Percentiles rank a stretch among this genome's conserved stretches.
phyloP scores from a whole-genome alignment of 92 coral and sea anemone species.

The Pocillopora meandrina region DNA sequence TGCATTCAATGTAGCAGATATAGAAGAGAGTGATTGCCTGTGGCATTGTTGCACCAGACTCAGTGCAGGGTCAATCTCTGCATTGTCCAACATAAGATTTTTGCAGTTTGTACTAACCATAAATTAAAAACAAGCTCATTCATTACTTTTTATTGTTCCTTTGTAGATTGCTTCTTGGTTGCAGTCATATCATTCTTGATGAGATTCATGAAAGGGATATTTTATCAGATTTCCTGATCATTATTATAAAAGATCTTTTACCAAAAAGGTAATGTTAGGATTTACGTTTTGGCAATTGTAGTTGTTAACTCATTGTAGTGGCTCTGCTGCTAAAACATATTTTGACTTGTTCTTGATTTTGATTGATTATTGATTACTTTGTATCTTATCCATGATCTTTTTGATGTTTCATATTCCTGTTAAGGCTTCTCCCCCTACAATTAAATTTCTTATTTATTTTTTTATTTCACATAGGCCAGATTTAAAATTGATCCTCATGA shows the following conservation, averaged over 20 bases:
- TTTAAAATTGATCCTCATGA: constrained; percentile 89
- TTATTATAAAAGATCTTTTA: constrained; percentile 83
- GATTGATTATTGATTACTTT: background rate
- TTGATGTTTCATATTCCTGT: too few relatives aligned
- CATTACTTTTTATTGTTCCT: background rate
- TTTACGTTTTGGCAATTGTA: background rate
- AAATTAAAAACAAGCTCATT: background rate
- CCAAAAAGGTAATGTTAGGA: constrained; percentile 61
- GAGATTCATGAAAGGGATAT: constrained; percentile 96
- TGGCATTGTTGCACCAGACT: too few relatives aligned
- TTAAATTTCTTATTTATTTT: background rate
- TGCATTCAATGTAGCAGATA: too few relatives aligned
- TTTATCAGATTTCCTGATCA: constrained; percentile 90
- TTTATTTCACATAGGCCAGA: constrained; percentile 70
- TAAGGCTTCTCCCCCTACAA: too few relatives aligned
- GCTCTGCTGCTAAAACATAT: background rate
- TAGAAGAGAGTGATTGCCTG: too few relatives aligned
- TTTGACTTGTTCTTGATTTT: background rate
- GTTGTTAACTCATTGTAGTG: background rate
- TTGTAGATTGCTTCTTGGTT: constrained; percentile 54
- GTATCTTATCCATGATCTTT: background rate
- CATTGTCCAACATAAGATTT: background rate
- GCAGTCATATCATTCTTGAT: constrained; percentile 91
- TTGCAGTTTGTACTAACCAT: background rate
- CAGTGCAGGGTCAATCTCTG: too few relatives aligned